Conservation (phyloP, 2,113 vertebrate genomes). For the Sebastes fasciatus region DNA sequence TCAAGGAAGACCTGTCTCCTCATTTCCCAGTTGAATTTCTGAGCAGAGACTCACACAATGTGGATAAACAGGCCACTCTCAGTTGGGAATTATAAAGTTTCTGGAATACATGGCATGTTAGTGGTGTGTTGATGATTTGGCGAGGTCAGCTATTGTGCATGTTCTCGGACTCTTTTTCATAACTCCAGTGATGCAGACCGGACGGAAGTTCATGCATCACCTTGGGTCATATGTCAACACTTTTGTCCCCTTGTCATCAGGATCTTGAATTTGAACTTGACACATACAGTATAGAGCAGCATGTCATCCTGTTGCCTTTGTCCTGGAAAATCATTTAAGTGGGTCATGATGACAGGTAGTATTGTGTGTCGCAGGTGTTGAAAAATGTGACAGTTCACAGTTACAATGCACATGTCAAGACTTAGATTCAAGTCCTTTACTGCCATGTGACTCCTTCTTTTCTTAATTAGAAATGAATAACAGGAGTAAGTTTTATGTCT, state of each 20-base stretch:
- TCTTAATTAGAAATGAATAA: not conserved
- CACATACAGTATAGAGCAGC: slow-evolving; percentile 10
- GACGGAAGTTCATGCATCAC: not conserved
- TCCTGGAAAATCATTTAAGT: slow-evolving; percentile 41
- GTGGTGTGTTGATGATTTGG: slow-evolving; percentile 10
- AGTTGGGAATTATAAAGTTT: not conserved
- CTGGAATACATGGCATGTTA: slow-evolving; percentile 11
- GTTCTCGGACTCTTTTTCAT: slow-evolving; percentile 12
- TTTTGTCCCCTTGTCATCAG: not conserved
- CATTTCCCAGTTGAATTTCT: slow-evolving; percentile 17
- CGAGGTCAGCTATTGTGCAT: slow-evolving; percentile 18
- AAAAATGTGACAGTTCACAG: not conserved
- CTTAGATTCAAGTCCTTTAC: too few species aligned
- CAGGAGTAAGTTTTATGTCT: not conserved
- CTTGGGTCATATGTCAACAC: slow-evolving; percentile 5
- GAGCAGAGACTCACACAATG: not conserved
- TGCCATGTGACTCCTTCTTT: too few species aligned
- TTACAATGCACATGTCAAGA: too few species aligned
- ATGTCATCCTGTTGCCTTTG: slow-evolving; percentile 51
- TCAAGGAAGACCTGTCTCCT: not conserved
- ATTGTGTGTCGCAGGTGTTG: slow-evolving; percentile 31
- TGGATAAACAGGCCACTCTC: slow-evolving; percentile 1
- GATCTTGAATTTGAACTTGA: slow-evolving; percentile 39
- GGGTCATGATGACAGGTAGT: slow-evolving; percentile 47
- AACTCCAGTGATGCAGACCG: not conserved